phyloP scores from a whole-genome alignment of 2,797 vertebrate genomes.

The Hydrocynus forskahlii region DNA sequence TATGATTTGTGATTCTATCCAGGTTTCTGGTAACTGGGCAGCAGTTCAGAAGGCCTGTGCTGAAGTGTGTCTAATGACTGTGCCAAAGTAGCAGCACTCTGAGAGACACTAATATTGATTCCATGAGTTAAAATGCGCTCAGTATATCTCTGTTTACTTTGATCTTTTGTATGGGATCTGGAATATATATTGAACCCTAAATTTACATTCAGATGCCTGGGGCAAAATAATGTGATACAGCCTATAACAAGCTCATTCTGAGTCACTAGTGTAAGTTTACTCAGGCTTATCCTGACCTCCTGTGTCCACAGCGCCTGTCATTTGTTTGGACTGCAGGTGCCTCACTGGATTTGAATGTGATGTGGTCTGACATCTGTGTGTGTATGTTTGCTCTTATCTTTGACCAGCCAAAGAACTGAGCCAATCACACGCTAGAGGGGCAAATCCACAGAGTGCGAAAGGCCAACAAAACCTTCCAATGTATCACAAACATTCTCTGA shows the following conservation, averaged over 20 bases:
- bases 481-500: conserved; percentile 69
- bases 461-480: conserved; percentile 38
- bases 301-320: conserved; percentile 21
- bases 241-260: background rate
- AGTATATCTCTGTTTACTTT: background rate
- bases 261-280: conserved; percentile 2
- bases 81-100: background rate
- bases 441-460: conserved; percentile 51
- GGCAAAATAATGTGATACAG: background rate
- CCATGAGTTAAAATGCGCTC: background rate
- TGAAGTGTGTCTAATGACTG: background rate
- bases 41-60: background rate
- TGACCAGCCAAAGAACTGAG: conserved; percentile 69
- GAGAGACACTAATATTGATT: background rate
- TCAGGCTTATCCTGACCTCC: conserved; percentile 26
- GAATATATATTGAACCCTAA: background rate
- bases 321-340: conserved; percentile 74
- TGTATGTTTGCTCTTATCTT: conserved; percentile 74
- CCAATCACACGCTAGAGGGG: conserved; percentile 67
- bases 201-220: background rate
- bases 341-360: conserved; percentile 71
- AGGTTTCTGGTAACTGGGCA: conserved; percentile 5
- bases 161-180: background rate
- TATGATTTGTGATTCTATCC: conserved; percentile 25
- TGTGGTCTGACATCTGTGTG: conserved; percentile 70